A percentile compares a stretch with the other conserved stretches of the same genome.
Conservation (phyloP, 2,797 vertebrate species). For the Galago senegalensis region DNA sequence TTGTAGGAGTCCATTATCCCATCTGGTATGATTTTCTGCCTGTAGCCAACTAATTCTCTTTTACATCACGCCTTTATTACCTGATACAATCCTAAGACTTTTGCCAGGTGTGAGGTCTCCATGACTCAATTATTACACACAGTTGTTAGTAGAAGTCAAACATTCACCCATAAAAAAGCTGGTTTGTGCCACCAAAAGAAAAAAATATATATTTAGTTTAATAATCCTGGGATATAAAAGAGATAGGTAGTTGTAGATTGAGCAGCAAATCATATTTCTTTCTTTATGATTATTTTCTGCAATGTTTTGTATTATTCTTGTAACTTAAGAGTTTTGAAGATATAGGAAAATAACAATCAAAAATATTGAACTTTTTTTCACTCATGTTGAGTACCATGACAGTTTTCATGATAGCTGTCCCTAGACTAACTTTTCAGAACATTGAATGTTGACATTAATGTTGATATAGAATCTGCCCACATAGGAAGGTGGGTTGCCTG, state of each 20-base stretch:
- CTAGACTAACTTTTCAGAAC: neutral
- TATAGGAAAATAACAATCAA: neutral
- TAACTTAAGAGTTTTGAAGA: neutral
- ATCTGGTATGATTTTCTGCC: slow-evolving; percentile 37
- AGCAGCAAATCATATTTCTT: neutral
- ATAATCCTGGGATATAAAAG: neutral
- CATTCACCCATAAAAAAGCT: slow-evolving; percentile 45
- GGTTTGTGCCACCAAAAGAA: neutral
- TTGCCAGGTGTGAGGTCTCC: neutral
- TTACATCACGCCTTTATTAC: slow-evolving; percentile 32
- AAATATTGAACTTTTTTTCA: neutral
- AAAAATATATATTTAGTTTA: neutral
- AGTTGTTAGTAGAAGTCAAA: slow-evolving; percentile 27
- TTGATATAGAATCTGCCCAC: neutral
- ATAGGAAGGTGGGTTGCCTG: neutral
- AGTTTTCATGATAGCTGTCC: neutral
- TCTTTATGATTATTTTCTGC: neutral
- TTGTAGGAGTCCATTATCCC: slow-evolving; percentile 28
- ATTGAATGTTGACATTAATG: neutral
- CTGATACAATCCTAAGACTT: neutral
- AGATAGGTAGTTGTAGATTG: neutral
- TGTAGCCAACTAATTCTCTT: slow-evolving; percentile 51
- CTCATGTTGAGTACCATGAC: neutral
- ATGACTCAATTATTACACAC: neutral
- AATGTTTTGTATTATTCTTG: neutral